These are phyloP conservation scores for Coreius guichenoti DNA, from an alignment of 2,797 vertebrate genomes.

Conservation along the genomic window DNA sequence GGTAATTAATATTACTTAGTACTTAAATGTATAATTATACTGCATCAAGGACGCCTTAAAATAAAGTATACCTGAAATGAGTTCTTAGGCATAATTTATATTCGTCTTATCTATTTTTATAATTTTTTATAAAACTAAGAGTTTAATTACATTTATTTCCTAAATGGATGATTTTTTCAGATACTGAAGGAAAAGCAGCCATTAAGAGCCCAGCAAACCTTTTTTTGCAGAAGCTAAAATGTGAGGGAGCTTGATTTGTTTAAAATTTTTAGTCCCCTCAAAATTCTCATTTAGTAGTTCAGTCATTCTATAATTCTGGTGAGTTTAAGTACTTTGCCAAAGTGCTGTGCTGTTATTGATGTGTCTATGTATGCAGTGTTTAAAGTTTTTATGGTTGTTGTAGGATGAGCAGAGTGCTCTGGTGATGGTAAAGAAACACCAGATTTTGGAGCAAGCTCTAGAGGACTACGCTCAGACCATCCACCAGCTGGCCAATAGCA, in stretches of 20 bases:
- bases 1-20: too few species aligned
- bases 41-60: too few species aligned
- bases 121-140: too few species aligned
- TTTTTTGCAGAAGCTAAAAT: not conserved
- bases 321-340: not conserved
- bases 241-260: not conserved
- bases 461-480: constrained; percentile 91
- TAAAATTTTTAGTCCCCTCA: not conserved
- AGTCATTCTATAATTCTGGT: not conserved
- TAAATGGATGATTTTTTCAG: too few species aligned
- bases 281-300: not conserved
- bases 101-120: too few species aligned
- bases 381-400: not conserved
- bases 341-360: not conserved
- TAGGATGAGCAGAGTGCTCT: constrained; percentile 92
- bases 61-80: too few species aligned
- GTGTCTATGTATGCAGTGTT: constrained; percentile 42
- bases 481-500: constrained; percentile 88
- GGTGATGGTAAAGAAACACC: constrained; percentile 93
- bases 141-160: too few species aligned
- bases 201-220: not conserved
- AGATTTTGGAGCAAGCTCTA: constrained; percentile 89
- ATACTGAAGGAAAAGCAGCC: too few species aligned
- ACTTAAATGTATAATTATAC: too few species aligned
- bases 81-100: too few species aligned